Evolutionary conservation across 2,888 invertebrate species (phyloP).

Genomic region (Trachelus troglodyta): DNA sequence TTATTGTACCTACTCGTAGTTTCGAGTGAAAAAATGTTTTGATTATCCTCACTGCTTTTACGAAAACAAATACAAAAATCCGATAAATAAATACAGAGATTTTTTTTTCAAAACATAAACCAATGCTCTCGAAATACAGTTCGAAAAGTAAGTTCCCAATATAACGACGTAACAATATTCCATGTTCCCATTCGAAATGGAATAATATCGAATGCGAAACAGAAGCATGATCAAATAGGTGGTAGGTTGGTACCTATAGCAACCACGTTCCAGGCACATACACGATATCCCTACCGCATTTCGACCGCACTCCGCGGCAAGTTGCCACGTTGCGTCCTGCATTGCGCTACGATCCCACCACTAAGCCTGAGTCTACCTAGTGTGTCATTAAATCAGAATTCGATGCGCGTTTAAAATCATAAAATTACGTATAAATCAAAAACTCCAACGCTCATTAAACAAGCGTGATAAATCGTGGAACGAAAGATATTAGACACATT

Average conservation of each 20-base stretch:
- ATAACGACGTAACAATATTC: not conserved
- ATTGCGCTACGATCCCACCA: not conserved
- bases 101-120: not conserved
- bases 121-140: not conserved
- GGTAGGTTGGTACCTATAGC: not conserved
- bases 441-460: not conserved
- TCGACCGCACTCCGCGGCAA: not conserved
- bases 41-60: not conserved
- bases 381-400: not conserved
- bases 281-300: not conserved
- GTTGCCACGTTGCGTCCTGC: not conserved
- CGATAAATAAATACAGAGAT: not conserved
- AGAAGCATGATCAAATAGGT: not conserved
- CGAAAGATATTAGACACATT: too few species aligned
- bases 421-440: not conserved
- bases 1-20: not conserved
- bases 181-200: not conserved
- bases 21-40: not conserved
- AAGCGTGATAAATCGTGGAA: too few species aligned
- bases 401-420: not conserved
- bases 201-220: not conserved
- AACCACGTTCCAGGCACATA: not conserved
- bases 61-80: not conserved
- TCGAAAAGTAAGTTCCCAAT: not conserved
- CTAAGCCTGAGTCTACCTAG: not conserved